These are phyloP conservation scores for Cataglyphis albicans DNA, from an alignment of 2,888 invertebrate species.

Conservation along the genomic window DNA sequence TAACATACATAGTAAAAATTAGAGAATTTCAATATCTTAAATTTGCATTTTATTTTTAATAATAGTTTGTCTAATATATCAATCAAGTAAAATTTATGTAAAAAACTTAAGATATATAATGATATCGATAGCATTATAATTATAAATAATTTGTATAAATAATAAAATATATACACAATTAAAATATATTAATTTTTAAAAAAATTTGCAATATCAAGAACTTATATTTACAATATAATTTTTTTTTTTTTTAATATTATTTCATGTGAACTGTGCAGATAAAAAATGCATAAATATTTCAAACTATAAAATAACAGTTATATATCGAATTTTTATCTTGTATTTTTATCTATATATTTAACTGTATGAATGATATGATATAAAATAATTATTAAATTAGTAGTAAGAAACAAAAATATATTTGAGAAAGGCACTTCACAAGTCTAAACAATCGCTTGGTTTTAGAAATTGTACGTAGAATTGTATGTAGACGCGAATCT, in stretches of 20 bases:
- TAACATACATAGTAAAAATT: not conserved
- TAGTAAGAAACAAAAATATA: not conserved
- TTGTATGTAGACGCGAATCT: not conserved
- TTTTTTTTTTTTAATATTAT: no score
- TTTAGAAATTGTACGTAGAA: not conserved
- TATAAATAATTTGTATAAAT: not conserved
- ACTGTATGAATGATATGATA: no score
- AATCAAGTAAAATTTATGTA: not conserved
- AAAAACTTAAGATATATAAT: not conserved
- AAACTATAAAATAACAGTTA: not conserved
- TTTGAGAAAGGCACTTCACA: not conserved
- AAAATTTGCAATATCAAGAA: not conserved
- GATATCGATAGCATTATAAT: not conserved
- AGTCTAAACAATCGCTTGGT: not conserved
- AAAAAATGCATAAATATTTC: not conserved
- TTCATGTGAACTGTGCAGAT: not conserved
- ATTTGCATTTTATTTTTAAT: not conserved
- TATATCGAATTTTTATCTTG: not conserved
- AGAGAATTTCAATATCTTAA: not conserved
- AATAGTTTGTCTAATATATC: not conserved
- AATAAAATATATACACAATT: not conserved
- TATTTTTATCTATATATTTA: no score
- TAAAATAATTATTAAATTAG: not conserved
- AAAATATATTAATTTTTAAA: not conserved
- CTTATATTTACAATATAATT: conserved; percentile 1